These are phyloP conservation scores for Lacerta bilineata DNA, from an alignment of 2,797 vertebrate genomes.

Conservation along the genomic window DNA sequence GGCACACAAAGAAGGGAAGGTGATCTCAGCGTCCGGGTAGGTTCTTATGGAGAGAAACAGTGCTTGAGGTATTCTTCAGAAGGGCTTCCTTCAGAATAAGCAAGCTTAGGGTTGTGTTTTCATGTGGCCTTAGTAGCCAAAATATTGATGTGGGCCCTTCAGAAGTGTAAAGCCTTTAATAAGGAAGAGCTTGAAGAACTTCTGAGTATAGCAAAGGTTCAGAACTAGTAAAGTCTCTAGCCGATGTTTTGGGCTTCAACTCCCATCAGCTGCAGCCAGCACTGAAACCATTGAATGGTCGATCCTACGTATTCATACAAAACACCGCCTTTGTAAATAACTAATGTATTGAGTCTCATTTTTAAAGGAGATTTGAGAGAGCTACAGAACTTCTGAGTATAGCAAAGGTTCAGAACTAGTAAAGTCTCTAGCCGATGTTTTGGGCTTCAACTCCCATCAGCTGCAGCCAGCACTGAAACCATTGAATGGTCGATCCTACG, in stretches of 20 bases:
- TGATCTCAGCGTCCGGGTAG: no score
- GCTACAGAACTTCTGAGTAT: background rate
- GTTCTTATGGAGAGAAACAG: no score
- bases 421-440: background rate
- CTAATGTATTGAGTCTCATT: background rate
- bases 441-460: background rate
- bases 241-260: background rate
- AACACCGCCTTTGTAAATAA: background rate
- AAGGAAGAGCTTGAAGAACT: background rate
- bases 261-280: no score
- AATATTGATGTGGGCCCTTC: background rate
- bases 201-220: background rate
- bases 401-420: background rate
- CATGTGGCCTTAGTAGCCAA: background rate
- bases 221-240: background rate
- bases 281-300: background rate
- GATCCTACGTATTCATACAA: accelerated
- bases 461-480: background rate
- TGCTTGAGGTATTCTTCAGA: background rate
- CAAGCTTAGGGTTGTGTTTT: background rate
- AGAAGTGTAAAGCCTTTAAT: background rate
- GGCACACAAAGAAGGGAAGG: no score
- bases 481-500: accelerated
- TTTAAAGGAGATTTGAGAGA: background rate
- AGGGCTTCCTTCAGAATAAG: background rate